These are phyloP conservation scores for Eleginops maclovinus DNA, from an alignment of 2,113 vertebrate species.

Conservation along the genomic window DNA sequence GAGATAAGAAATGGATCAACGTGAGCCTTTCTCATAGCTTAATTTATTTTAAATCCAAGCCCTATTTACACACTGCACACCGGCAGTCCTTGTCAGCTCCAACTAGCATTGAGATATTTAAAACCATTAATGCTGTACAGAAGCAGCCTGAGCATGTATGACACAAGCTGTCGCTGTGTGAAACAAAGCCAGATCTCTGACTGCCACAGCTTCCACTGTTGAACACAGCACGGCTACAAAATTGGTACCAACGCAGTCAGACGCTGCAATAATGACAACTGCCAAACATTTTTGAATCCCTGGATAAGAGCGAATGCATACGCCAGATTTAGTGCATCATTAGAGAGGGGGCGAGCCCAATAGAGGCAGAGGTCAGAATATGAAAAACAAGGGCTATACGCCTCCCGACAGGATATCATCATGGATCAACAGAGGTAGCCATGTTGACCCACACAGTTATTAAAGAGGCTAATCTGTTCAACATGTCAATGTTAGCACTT, in stretches of 20 bases:
- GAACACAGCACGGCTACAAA: slow-evolving; percentile 26
- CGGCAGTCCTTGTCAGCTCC: slow-evolving; percentile 71
- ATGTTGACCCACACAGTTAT: slow-evolving; percentile 86
- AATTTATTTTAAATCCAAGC: slow-evolving; percentile 83
- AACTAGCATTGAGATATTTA: slow-evolving; percentile 77
- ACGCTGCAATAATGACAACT: neutral
- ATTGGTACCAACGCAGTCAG: neutral
- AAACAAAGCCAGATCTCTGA: slow-evolving; percentile 60
- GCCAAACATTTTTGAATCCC: slow-evolving; percentile 1
- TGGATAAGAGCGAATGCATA: neutral
- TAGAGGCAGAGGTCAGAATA: slow-evolving; percentile 69
- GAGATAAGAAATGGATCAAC: slow-evolving; percentile 84
- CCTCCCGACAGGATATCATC: slow-evolving; percentile 85
- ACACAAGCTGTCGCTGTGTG: slow-evolving; percentile 68
- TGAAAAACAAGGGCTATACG: slow-evolving; percentile 71
- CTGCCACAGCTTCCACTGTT: slow-evolving; percentile 57
- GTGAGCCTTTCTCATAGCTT: slow-evolving; percentile 82
- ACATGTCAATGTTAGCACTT: slow-evolving; percentile 96
- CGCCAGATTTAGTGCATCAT: slow-evolving; percentile 41
- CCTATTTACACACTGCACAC: slow-evolving; percentile 77
- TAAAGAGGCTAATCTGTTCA: slow-evolving; percentile 92
- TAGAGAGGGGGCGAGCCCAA: slow-evolving; percentile 45
- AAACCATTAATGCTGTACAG: slow-evolving; percentile 73
- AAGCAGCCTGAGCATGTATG: slow-evolving; percentile 54
- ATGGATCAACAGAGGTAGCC: slow-evolving; percentile 84